Evolutionary conservation across 1,140 invertebrate genomes (phyloP).

Genomic region (Homarus americanus): DNA sequence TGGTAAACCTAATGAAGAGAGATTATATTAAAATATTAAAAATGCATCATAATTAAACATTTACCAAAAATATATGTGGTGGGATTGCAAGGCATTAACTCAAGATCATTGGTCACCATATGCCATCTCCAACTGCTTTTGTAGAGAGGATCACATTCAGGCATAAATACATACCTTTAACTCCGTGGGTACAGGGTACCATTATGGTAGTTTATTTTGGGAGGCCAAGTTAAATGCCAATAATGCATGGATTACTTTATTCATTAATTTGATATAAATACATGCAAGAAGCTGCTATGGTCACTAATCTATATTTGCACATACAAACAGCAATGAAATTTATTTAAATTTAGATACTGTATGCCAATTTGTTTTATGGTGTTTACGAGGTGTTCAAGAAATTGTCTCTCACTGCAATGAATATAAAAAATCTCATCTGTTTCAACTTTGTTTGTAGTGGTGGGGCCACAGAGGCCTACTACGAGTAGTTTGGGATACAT

Average conservation of each 20-base stretch:
- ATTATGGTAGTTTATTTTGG: no score
- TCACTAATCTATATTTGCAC: constrained; percentile 57
- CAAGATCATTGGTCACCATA: no score
- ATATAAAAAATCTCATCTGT: constrained; percentile 1
- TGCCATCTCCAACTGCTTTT: no score
- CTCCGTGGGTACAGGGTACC: no score
- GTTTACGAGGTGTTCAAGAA: not conserved
- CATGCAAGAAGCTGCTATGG: constrained; percentile 62
- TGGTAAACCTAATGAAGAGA: no score
- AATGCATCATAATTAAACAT: no score
- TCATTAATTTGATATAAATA: constrained; percentile 57
- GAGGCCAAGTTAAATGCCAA: not conserved
- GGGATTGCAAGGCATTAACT: no score
- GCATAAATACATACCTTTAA: no score
- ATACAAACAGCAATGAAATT: constrained; percentile 14
- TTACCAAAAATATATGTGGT: no score
- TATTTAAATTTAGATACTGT: not conserved
- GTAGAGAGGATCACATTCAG: no score
- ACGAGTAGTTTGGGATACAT: not conserved
- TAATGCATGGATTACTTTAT: constrained; percentile 14
- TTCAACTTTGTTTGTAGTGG: not conserved
- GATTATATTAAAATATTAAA: no score
- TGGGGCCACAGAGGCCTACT: not conserved
- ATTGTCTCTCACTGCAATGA: not conserved
- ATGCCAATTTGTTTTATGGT: not conserved